These are phyloP conservation scores for Misgurnus mizolepis DNA, from an alignment of 2,113 vertebrate genomes.

Conservation along the genomic window DNA sequence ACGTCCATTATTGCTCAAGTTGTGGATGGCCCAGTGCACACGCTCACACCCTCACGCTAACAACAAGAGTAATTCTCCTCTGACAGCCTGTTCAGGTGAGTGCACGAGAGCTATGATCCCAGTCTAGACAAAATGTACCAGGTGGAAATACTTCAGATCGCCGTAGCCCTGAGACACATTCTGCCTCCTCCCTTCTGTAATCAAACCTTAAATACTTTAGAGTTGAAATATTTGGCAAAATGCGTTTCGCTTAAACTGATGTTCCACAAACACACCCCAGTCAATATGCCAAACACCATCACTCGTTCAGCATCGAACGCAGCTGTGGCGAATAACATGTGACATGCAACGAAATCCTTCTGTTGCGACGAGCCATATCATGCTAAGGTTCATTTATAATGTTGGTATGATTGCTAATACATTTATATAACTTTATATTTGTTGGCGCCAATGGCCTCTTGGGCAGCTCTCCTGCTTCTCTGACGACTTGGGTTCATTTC, in stretches of 20 bases:
- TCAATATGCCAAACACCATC: slow-evolving; percentile 44
- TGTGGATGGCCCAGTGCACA: slow-evolving; percentile 41
- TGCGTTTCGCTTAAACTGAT: slow-evolving; percentile 28
- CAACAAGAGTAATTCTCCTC: slow-evolving; percentile 53
- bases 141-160: slow-evolving; percentile 55
- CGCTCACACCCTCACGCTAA: slow-evolving; percentile 51
- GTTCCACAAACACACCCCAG: slow-evolving; percentile 40
- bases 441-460: too few relatives aligned
- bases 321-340: slow-evolving; percentile 16
- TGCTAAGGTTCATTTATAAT: slow-evolving; percentile 2
- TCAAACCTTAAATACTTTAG: slow-evolving; percentile 17
- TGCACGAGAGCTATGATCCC: slow-evolving; percentile 61
- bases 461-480: too few relatives aligned
- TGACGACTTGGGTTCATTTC: too few relatives aligned
- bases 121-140: slow-evolving; percentile 68
- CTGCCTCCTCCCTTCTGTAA: slow-evolving; percentile 30
- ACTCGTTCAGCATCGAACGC: slow-evolving; percentile 20
- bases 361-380: not conserved
- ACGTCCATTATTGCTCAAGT: slow-evolving; percentile 57
- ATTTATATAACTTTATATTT: too few relatives aligned
- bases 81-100: slow-evolving; percentile 54
- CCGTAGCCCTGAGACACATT: slow-evolving; percentile 1
- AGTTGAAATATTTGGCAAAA: slow-evolving; percentile 17
- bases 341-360: slow-evolving; percentile 11
- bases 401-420: not conserved